phyloP scores from a whole-genome alignment of 2,888 invertebrate species.

The Carpatolechia fugitivella region DNA sequence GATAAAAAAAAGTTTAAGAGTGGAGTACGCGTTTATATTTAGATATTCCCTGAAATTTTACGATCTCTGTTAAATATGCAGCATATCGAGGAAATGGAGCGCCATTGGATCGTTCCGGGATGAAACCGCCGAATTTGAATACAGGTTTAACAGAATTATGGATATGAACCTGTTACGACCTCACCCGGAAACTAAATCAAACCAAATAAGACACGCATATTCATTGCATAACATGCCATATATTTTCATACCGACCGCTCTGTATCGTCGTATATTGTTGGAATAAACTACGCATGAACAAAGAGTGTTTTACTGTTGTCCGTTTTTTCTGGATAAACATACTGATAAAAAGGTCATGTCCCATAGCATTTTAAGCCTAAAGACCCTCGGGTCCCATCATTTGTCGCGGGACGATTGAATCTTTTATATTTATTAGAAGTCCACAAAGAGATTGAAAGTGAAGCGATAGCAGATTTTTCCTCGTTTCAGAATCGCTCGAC shows the following conservation, averaged over 20 bases:
- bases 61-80: constrained; percentile 2
- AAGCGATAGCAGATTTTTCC: constrained; percentile 25
- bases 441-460: constrained; percentile 26
- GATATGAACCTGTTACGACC: not conserved
- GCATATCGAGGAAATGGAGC: not conserved
- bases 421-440: constrained; percentile 25
- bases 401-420: constrained; percentile 21
- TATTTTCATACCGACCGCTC: no score
- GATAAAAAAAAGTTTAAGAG: not conserved
- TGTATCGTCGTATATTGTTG: no score
- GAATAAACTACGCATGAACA: no score
- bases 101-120: constrained; percentile 1
- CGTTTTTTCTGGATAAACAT: not conserved
- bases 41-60: not conserved
- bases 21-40: not conserved
- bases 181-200: not conserved
- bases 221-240: no score
- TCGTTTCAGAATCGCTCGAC: constrained; percentile 24
- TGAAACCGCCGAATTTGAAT: constrained; percentile 9
- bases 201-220: not conserved
- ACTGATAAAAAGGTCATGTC: not conserved
- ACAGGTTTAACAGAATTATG: constrained; percentile 5
- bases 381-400: constrained; percentile 18
- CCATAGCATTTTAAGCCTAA: not conserved
- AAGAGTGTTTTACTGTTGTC: no score